These are phyloP conservation scores for Zygogramma bicolorata DNA, from an alignment of 2,888 invertebrate species.

Conservation along the genomic window DNA sequence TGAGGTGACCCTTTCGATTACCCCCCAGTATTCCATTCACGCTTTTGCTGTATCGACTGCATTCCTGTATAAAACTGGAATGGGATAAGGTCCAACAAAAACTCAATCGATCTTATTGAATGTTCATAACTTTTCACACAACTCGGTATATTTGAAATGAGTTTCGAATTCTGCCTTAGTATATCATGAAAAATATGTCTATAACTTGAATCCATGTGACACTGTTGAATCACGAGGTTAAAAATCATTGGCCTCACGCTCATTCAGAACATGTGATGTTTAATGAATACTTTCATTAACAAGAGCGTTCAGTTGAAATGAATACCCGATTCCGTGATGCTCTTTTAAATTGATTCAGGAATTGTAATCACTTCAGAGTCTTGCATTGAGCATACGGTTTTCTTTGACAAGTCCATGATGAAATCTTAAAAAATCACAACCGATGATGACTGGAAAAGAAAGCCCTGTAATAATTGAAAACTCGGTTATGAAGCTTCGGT, in stretches of 20 bases:
- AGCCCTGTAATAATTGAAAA: constrained; percentile 12
- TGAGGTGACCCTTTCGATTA: neutral
- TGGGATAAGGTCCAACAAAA: neutral
- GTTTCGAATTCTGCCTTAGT: neutral
- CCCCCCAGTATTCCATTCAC: constrained; percentile 8
- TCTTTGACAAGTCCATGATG: neutral
- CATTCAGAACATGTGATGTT: neutral
- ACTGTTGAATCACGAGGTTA: neutral
- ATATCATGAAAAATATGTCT: neutral
- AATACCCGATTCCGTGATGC: neutral
- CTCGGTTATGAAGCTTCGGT: neutral
- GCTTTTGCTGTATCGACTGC: neutral
- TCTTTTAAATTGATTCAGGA: neutral
- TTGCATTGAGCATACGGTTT: neutral
- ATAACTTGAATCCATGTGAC: neutral
- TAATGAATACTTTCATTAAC: neutral
- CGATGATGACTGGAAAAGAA: neutral
- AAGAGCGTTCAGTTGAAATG: neutral
- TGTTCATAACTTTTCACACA: neutral
- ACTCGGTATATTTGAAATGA: neutral
- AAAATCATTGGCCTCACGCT: neutral
- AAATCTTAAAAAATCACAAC: neutral
- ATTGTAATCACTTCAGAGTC: neutral
- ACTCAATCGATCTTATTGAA: neutral
- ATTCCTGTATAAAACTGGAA: neutral